Base-by-base conservation (phyloP, 2,113 vertebrate species). In the Acrocephalus arundinaceus region DNA sequence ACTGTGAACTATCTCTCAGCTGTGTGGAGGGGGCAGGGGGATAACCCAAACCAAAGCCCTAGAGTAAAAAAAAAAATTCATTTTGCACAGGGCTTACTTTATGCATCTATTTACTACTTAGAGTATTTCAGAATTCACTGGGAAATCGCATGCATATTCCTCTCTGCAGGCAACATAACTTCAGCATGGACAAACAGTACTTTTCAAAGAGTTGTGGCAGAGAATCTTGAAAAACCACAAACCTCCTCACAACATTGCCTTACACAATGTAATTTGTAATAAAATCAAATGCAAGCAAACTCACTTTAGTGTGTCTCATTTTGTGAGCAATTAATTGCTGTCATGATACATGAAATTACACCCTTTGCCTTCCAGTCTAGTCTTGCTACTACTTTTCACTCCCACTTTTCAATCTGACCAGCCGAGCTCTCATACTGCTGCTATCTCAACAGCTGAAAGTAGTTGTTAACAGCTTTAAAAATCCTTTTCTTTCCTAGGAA, bases 1-100 rank as follows among this genome's bases (percentile, higher is more conserved):
- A 83, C 63, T 14, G 21, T 4, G 6, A 82, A 6, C 35, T 45
- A 23, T 48, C 45, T 67, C 48, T 31, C 33, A 31, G 5, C 4
- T 31, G 6, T 35, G 28, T 24, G 25, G 21, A 79, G 7, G 8
- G 27, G 11, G 6, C 0, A 0, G 10, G 24, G 11, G 13, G 1
- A 45, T 15, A 62, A 71, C 10, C 7, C 37, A 91, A 80, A n/a
- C 8, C 24, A 15, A 86, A 92, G 39, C 23, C 23, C 62, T 33
- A 67, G 15, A 28, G 8, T 52, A 35, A 59, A 79, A 52, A 4
- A 33, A 54, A 39, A 1, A 25, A n/a, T 24, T 73, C 6, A 39
- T 43, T 75, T 68, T 65, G 67, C 51, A 81, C 46, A 63, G 27
- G n/a, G 37, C 33, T 89, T 66, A 63, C 41, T 71, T 85, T 82